Conservation (phyloP, 1,140 invertebrate genomes). For the Ectropis grisescens region DNA sequence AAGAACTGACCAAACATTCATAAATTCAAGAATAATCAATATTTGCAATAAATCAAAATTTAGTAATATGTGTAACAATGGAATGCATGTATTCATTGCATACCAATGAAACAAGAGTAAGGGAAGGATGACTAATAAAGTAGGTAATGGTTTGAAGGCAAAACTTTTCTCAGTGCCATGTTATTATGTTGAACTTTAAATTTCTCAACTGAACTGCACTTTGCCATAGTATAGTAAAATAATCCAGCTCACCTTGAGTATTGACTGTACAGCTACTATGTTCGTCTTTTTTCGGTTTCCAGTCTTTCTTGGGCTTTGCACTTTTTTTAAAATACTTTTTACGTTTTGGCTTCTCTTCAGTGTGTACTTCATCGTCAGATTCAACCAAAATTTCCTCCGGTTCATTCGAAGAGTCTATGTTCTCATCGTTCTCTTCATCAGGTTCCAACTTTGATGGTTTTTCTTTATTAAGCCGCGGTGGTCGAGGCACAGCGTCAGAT, state of each 20-base stretch:
- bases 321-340: constrained; percentile 22
- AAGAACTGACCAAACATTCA: too few relatives aligned
- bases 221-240: too few relatives aligned
- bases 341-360: constrained; percentile 22
- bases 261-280: constrained; percentile 30
- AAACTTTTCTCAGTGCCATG: too few relatives aligned
- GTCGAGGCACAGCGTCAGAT: constrained; percentile 43
- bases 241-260: constrained; percentile 52
- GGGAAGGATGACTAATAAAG: too few relatives aligned
- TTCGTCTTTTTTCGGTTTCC: constrained; percentile 16
- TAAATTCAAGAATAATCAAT: too few relatives aligned
- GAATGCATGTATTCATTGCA: too few relatives aligned
- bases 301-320: constrained; percentile 17
- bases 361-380: constrained; percentile 21
- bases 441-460: background rate
- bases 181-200: too few relatives aligned
- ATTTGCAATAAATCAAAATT: too few relatives aligned
- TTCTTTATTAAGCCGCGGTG: constrained; percentile 25
- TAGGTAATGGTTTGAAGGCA: too few relatives aligned
- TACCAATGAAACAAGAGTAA: too few relatives aligned
- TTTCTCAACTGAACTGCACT: too few relatives aligned
- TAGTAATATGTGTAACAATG: too few relatives aligned
- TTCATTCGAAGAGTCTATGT: constrained; percentile 16
- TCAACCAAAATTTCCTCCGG: constrained; percentile 27
- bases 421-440: constrained; percentile 8